These are phyloP conservation scores for Astur gentilis DNA, from an alignment of 2,113 vertebrate species.

Conservation along the genomic window DNA sequence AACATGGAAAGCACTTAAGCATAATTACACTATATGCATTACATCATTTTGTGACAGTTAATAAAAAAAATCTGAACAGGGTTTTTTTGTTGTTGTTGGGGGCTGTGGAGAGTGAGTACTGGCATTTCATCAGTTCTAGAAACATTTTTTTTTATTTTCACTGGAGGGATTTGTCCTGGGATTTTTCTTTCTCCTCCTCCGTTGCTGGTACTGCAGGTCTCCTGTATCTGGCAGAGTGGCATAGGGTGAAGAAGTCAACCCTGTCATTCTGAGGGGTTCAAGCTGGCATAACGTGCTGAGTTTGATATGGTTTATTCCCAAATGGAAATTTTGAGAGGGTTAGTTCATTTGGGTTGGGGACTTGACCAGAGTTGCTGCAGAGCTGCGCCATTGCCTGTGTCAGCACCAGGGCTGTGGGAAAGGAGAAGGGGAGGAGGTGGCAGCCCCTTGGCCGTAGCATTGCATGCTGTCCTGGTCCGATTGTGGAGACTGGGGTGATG, in stretches of 20 bases:
- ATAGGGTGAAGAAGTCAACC: background rate
- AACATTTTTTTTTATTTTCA: background rate
- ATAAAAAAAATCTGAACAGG: constrained; percentile 40
- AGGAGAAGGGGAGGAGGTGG: background rate
- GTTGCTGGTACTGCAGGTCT: background rate
- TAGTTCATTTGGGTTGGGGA: background rate
- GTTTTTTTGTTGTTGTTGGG: constrained; percentile 3
- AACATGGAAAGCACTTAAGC: constrained; percentile 76
- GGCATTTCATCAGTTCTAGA: constrained; percentile 6
- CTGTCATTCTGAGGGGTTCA: background rate
- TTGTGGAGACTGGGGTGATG: accelerated
- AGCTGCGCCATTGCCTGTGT: accelerated
- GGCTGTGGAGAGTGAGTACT: constrained; percentile 1
- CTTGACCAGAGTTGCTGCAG: background rate
- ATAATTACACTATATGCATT: constrained; percentile 77
- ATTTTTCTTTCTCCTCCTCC: background rate
- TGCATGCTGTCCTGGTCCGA: accelerated
- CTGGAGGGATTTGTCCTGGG: background rate
- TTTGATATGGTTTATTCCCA: background rate
- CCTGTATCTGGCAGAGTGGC: background rate
- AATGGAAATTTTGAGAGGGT: background rate
- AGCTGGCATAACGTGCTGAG: background rate
- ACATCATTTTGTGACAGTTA: constrained; percentile 71
- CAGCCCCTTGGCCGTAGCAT: background rate
- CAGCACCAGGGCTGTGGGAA: background rate